Conservation (phyloP, 2,797 vertebrate genomes). For the Bovichtus diacanthus region DNA sequence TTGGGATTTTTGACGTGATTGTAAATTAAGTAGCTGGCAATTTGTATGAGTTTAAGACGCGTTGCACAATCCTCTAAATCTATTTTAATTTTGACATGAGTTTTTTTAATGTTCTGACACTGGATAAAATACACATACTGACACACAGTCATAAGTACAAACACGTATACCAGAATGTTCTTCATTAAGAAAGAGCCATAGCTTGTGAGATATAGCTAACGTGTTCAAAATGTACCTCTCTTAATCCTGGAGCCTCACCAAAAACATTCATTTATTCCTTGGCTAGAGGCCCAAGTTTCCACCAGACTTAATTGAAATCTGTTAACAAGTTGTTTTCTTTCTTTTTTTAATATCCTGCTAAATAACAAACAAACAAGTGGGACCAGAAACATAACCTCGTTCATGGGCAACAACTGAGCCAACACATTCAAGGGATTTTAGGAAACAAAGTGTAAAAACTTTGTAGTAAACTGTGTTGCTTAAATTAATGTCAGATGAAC, state of each 20-base stretch:
- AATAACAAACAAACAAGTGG: slow-evolving; percentile 15
- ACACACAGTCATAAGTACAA: neutral
- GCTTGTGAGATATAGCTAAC: neutral
- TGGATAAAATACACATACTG: neutral
- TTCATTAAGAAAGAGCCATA: neutral
- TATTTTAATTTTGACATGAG: neutral
- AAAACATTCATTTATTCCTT: neutral
- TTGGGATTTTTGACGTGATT: slow-evolving; percentile 19
- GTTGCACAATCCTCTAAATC: neutral
- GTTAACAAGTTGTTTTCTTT: neutral
- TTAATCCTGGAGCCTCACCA: slow-evolving; percentile 1
- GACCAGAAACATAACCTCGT: neutral
- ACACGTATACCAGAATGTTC: neutral
- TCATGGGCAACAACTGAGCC: neutral
- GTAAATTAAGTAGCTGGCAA: slow-evolving; percentile 12
- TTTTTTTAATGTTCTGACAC: neutral
- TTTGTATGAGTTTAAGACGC: neutral
- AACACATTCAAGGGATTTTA: neutral
- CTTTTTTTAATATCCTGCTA: neutral
- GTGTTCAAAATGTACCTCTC: too few species aligned
- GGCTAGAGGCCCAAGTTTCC: slow-evolving; percentile 2
- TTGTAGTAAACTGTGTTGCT: neutral
- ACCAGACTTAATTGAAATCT: slow-evolving; percentile 13
- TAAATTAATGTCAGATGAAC: neutral
- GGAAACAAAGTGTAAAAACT: slow-evolving; percentile 4